Conservation (phyloP, 2,888 invertebrate genomes). For the Helobdella robusta region DNA sequence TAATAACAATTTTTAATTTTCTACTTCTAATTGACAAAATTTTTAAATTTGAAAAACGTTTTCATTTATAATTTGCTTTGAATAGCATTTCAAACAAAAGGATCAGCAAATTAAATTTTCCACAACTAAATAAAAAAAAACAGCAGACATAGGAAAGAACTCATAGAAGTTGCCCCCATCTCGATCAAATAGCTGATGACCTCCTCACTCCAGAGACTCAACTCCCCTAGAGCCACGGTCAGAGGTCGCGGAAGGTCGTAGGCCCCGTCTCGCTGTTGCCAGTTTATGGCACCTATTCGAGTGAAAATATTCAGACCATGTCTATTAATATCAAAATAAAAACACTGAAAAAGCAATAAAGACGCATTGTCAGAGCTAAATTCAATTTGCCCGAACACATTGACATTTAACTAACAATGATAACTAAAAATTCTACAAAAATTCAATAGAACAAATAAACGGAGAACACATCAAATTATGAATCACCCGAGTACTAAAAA, state of each 20-base stretch:
- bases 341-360: neutral
- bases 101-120: neutral
- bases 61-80: neutral
- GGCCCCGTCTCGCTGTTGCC: conserved; percentile 33
- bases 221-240: conserved; percentile 33
- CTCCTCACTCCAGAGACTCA: conserved; percentile 30
- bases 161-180: conserved; percentile 27
- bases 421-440: too few relatives aligned
- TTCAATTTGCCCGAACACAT: neutral
- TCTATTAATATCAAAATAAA: neutral
- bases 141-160: conserved; percentile 32
- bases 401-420: too few relatives aligned
- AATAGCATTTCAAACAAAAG: neutral
- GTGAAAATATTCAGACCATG: neutral
- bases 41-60: too few relatives aligned
- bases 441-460: too few relatives aligned
- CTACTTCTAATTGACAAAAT: too few relatives aligned
- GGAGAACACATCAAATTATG: too few relatives aligned
- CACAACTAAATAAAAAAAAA: neutral
- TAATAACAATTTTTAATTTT: too few relatives aligned
- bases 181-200: conserved; percentile 32
- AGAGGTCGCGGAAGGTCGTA: conserved; percentile 35
- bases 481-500: too few relatives aligned
- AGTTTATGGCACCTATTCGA: conserved; percentile 20
- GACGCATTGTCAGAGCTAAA: neutral